Conservation (phyloP, 2,888 invertebrate species). For the Drosophila melanosoma region DNA sequence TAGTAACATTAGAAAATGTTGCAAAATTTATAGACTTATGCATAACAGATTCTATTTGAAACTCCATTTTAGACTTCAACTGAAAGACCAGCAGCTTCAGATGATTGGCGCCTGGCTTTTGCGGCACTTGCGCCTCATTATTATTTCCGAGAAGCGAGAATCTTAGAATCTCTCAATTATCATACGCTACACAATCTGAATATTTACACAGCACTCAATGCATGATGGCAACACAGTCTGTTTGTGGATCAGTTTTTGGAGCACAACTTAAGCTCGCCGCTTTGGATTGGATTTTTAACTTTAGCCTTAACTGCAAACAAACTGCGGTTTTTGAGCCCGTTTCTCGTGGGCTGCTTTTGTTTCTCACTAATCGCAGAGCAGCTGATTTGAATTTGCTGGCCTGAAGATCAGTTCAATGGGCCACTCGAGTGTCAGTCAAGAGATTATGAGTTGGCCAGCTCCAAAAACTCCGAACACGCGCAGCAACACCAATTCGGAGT, state of each 20-base stretch:
- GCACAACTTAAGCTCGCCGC: constrained; percentile 13
- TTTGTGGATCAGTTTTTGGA: constrained; percentile 20
- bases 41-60: not conserved
- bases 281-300: not conserved
- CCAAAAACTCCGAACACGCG: constrained; percentile 12
- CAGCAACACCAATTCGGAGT: constrained; percentile 16
- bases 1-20: not conserved
- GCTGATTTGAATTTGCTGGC: constrained; percentile 68
- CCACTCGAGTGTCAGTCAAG: constrained; percentile 74
- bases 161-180: constrained; percentile 78
- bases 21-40: not conserved
- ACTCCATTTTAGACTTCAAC: not conserved
- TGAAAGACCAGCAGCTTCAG: not conserved
- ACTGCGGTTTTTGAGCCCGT: constrained; percentile 24
- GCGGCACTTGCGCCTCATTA: constrained; percentile 26
- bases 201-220: constrained; percentile 77
- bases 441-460: constrained; percentile 69
- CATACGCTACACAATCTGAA: constrained; percentile 48
- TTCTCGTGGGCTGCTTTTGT: constrained; percentile 45
- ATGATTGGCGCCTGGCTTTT: constrained; percentile 40
- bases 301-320: constrained; percentile 10
- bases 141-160: constrained; percentile 50
- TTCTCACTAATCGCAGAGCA: constrained; percentile 62
- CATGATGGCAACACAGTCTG: constrained; percentile 65
- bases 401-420: constrained; percentile 61